These are phyloP conservation scores for Dolichopus griseipennis DNA, from an alignment of 2,888 invertebrate species.

Conservation along the genomic window DNA sequence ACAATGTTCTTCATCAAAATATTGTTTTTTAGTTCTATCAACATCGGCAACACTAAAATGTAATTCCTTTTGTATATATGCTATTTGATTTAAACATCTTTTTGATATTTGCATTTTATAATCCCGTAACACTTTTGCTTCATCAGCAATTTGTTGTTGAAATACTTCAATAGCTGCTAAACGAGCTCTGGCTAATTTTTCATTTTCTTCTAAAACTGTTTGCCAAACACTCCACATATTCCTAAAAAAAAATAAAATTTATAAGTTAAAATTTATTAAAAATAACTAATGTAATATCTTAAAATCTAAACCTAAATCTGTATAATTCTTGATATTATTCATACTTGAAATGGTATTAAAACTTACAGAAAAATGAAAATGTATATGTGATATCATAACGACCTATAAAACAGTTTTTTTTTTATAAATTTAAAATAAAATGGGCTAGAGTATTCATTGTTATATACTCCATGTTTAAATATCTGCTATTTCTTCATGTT, in stretches of 20 bases:
- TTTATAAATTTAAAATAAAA: too few relatives aligned
- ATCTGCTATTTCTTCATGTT: too few relatives aligned
- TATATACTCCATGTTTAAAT: too few relatives aligned
- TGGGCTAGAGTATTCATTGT: too few relatives aligned
- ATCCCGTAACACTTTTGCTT: conserved; percentile 73
- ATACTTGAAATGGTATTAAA: background rate
- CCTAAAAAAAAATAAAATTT: conserved; percentile 50
- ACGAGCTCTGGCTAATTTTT: conserved; percentile 81
- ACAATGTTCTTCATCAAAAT: conserved; percentile 91
- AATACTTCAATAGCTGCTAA: conserved; percentile 91
- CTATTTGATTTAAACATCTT: conserved; percentile 73
- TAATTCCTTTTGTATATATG: conserved; percentile 81
- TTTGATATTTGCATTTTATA: conserved; percentile 76
- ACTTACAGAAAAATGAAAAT: background rate
- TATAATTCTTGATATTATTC: too few relatives aligned
- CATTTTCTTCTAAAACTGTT: conserved; percentile 89
- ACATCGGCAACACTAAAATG: conserved; percentile 80
- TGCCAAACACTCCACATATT: conserved; percentile 98
- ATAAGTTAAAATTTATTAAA: too few relatives aligned
- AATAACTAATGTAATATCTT: too few relatives aligned
- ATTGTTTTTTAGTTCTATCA: conserved; percentile 88
- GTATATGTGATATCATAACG: too few relatives aligned
- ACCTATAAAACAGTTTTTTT: too few relatives aligned
- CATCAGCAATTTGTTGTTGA: conserved; percentile 90
- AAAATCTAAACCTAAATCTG: too few relatives aligned